A percentile compares a stretch with the other conserved stretches of the same genome.
These are phyloP conservation scores for Zaprionus africanus DNA, from an alignment of 1,140 invertebrate species.

Conservation along the genomic window DNA sequence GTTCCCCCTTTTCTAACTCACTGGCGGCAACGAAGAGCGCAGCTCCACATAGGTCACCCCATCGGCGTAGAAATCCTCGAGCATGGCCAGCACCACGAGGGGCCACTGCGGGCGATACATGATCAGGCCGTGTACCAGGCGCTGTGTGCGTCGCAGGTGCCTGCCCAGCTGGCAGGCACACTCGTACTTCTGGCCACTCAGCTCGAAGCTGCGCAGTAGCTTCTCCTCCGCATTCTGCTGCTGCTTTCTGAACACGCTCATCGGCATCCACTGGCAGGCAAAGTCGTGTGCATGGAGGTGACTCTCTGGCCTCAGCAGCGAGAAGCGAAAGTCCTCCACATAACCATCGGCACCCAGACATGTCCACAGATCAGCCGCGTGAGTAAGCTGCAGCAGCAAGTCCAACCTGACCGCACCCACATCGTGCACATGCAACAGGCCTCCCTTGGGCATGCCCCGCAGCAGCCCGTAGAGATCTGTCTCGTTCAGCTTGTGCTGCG, in stretches of 20 bases:
- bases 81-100: slow-evolving; percentile 88
- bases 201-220: slow-evolving; percentile 17
- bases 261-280: slow-evolving; percentile 86
- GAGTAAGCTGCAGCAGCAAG: slow-evolving; percentile 79
- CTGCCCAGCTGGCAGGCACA: slow-evolving; percentile 88
- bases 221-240: not conserved
- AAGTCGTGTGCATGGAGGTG: slow-evolving; percentile 3
- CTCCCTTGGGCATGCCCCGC: slow-evolving; percentile 89
- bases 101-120: slow-evolving; percentile 89
- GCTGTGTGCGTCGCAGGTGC: slow-evolving; percentile 88
- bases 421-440: slow-evolving; percentile 90
- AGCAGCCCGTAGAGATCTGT: slow-evolving; percentile 89
- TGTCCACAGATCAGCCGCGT: slow-evolving; percentile 48
- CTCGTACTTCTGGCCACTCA: slow-evolving; percentile 84
- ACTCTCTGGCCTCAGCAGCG: slow-evolving; percentile 46
- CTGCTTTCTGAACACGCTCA: slow-evolving; percentile 85
- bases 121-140: slow-evolving; percentile 87
- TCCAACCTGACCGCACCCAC: slow-evolving; percentile 87
- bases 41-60: slow-evolving; percentile 93
- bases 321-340: slow-evolving; percentile 84
- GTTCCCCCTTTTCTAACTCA: slow-evolving; percentile 40
- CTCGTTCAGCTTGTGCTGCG: slow-evolving; percentile 86
- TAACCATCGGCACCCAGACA: slow-evolving; percentile 48
- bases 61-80: slow-evolving; percentile 89
- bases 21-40: slow-evolving; percentile 85